Percentiles rank a stretch among this genome's conserved stretches.
phyloP scores from a whole-genome alignment of 2,797 vertebrate genomes.

The Coracias cyanogaster region DNA sequence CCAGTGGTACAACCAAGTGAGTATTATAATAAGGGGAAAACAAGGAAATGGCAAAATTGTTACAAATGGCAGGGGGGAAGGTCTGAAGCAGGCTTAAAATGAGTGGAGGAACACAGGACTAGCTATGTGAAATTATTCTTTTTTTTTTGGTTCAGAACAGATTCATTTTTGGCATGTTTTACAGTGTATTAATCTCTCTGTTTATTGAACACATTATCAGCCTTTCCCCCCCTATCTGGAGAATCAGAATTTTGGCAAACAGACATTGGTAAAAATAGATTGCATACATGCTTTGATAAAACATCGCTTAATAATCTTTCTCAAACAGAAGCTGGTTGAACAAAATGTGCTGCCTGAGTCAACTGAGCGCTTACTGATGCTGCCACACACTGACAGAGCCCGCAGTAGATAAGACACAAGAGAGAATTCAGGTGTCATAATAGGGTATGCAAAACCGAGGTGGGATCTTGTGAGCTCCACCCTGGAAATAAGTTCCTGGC shows the following conservation, averaged over 20 bases:
- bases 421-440: not conserved
- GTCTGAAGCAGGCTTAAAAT: not conserved
- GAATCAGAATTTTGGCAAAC: not conserved
- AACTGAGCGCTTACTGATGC: not conserved
- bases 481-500: not conserved
- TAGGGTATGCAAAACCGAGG: not conserved
- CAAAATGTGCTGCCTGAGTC: not conserved
- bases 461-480: not conserved
- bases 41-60: not conserved
- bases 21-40: not conserved
- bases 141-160: not conserved
- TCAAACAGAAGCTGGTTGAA: not conserved
- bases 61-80: fast-evolving
- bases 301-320: not conserved
- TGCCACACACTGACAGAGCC: not conserved
- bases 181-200: not conserved
- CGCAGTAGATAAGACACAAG: not conserved
- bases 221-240: not conserved
- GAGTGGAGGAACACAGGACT: not conserved
- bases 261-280: not conserved
- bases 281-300: slow-evolving; percentile 3
- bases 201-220: not conserved
- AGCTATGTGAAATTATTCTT: not conserved
- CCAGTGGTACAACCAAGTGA: slow-evolving; percentile 78
- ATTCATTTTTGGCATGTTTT: not conserved